Conservation (phyloP, 2,113 vertebrate species). For the Madoqua kirkii region DNA sequence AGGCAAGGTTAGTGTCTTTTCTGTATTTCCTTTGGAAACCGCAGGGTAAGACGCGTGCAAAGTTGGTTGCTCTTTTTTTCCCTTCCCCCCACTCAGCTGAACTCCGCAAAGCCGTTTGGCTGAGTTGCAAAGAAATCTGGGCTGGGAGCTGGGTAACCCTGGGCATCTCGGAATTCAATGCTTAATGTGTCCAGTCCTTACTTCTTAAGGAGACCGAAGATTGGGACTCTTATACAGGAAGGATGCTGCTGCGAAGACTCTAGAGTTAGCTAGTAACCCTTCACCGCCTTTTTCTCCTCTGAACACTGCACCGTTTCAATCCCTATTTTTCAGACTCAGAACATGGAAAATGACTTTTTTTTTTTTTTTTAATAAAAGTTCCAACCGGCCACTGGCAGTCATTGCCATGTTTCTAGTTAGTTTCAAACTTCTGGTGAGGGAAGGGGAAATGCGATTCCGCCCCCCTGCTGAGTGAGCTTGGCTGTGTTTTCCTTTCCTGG, state of each 20-base stretch:
- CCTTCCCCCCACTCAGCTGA: conserved; percentile 22
- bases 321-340: neutral
- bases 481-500: conserved; percentile 71
- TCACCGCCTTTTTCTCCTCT: neutral
- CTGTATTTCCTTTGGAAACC: conserved; percentile 23
- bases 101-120: neutral
- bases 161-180: neutral
- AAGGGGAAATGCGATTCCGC: conserved; percentile 25
- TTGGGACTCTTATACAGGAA: fast-evolving
- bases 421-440: neutral
- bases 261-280: neutral
- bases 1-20: conserved; percentile 89
- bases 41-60: neutral
- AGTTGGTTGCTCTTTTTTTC: neutral
- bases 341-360: neutral
- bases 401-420: neutral
- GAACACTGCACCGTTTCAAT: neutral
- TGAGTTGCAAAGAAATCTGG: neutral
- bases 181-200: neutral
- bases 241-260: neutral
- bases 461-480: conserved; percentile 40
- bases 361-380: neutral
- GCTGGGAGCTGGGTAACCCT: neutral
- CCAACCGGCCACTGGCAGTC: neutral
- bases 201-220: neutral